These are phyloP conservation scores for Ochotona princeps DNA, from an alignment of 2,113 vertebrate species.

Conservation along the genomic window DNA sequence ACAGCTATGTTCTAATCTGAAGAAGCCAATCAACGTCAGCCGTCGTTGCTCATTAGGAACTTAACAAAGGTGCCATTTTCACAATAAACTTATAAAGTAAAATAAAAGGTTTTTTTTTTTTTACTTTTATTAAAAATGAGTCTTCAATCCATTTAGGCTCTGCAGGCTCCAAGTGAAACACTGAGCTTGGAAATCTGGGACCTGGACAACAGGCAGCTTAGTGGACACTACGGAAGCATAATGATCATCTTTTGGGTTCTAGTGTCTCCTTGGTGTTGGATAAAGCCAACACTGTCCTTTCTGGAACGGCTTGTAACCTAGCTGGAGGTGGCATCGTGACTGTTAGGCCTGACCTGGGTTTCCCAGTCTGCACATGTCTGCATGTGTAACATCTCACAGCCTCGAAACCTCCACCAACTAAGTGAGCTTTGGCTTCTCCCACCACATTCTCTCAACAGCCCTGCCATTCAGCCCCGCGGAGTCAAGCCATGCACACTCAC, in stretches of 20 bases:
- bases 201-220: too few relatives aligned
- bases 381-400: background rate
- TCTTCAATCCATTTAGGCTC: background rate
- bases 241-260: background rate
- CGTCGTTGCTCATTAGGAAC: background rate
- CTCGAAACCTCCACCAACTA: background rate
- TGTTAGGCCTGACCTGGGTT: background rate
- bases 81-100: background rate
- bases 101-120: too few relatives aligned
- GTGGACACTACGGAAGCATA: background rate
- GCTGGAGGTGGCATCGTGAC: background rate
- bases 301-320: too few relatives aligned
- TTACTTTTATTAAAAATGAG: background rate
- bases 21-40: background rate
- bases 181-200: background rate
- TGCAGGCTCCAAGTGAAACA: background rate
- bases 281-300: too few relatives aligned
- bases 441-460: background rate
- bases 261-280: rapidly evolving
- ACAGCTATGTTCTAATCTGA: background rate
- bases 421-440: background rate
- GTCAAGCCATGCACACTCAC: background rate
- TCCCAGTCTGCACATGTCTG: background rate
- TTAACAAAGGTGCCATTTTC: background rate
- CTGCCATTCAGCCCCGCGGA: background rate